These are phyloP conservation scores for Paedocypris micromegethes DNA, from an alignment of 2,797 vertebrate species.

Conservation along the genomic window DNA sequence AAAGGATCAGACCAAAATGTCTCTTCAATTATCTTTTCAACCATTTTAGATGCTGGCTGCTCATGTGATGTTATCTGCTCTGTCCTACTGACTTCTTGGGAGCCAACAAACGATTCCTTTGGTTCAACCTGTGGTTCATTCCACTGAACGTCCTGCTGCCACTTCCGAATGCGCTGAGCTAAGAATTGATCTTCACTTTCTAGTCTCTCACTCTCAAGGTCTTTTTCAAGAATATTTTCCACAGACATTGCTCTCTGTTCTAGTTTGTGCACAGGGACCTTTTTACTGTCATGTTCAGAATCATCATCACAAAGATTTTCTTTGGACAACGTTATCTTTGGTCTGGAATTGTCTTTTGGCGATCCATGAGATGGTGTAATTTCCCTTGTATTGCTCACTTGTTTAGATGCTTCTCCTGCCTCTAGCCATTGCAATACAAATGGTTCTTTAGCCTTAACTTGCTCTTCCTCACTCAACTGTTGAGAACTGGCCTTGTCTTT, in stretches of 20 bases:
- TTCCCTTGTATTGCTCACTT: conserved; percentile 40
- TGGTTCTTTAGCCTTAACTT: conserved; percentile 39
- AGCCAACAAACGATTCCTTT: conserved; percentile 43
- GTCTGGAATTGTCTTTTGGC: conserved; percentile 32
- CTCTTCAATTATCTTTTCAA: conserved; percentile 41
- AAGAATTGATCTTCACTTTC: conserved; percentile 67
- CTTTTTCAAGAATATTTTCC: conserved; percentile 61
- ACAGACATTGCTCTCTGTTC: conserved; percentile 47
- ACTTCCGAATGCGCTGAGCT: conserved; percentile 60
- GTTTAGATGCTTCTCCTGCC: conserved; percentile 45
- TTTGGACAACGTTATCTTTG: conserved; percentile 43
- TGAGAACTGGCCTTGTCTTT: conserved; percentile 26
- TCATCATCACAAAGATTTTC: conserved; percentile 49
- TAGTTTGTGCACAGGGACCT: conserved; percentile 38
- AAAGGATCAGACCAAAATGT: background rate
- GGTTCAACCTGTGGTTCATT: conserved; percentile 38
- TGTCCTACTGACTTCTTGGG: conserved; percentile 35
- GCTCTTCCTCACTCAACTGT: conserved; percentile 35
- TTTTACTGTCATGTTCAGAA: conserved; percentile 31
- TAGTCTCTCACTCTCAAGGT: conserved; percentile 57
- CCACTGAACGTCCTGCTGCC: conserved; percentile 60
- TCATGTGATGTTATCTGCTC: conserved; percentile 38
- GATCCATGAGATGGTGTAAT: conserved; percentile 33
- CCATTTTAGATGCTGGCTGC: conserved; percentile 33
- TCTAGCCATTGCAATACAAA: conserved; percentile 51